Conservation (phyloP, 2,888 invertebrate genomes). For the Brenthis hecate region DNA sequence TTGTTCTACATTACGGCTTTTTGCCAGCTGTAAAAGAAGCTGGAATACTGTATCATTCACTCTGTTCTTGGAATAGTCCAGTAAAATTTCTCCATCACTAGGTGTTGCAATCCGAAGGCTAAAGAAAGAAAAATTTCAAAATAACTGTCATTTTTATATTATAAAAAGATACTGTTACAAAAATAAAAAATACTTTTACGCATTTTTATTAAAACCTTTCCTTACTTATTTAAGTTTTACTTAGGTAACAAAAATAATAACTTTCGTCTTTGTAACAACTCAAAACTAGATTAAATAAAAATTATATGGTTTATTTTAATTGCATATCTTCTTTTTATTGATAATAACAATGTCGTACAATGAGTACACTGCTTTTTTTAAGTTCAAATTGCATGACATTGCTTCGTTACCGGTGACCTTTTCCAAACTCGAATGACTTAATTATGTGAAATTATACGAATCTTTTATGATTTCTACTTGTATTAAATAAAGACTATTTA, state of each 20-base stretch:
- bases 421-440: constrained; percentile 24
- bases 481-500: too few relatives aligned
- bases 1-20: constrained; percentile 90
- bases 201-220: too few relatives aligned
- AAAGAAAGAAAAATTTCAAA: constrained; percentile 23
- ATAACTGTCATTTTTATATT: constrained; percentile 14
- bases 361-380: background rate
- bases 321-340: too few relatives aligned
- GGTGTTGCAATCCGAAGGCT: constrained; percentile 90
- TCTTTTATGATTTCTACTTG: background rate
- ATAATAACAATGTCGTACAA: too few relatives aligned
- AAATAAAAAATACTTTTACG: too few relatives aligned
- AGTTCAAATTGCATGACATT: constrained; percentile 37
- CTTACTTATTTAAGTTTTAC: too few relatives aligned
- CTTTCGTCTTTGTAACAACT: too few relatives aligned
- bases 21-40: constrained; percentile 91
- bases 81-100: constrained; percentile 92
- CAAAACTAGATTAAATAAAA: too few relatives aligned
- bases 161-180: too few relatives aligned
- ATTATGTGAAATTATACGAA: constrained; percentile 20
- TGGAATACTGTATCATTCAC: constrained; percentile 89
- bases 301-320: too few relatives aligned
- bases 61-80: constrained; percentile 99
- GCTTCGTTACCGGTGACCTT: constrained; percentile 56
- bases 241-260: too few relatives aligned